These are phyloP conservation scores for Nebria brevicollis DNA, from an alignment of 2,888 invertebrate genomes.

Conservation along the genomic window DNA sequence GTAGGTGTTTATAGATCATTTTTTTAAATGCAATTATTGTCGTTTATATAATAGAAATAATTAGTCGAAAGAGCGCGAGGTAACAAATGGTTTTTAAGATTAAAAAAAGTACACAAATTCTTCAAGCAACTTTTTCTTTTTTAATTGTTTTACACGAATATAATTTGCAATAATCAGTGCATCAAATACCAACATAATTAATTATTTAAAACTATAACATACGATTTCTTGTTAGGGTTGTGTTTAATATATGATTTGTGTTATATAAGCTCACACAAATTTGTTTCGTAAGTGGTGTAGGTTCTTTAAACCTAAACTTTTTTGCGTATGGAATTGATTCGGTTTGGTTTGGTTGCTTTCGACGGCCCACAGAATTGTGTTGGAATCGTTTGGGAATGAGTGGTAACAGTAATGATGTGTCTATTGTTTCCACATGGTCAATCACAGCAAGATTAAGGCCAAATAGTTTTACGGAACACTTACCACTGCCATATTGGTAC, in stretches of 20 bases:
- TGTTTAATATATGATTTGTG: too few relatives aligned
- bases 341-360: background rate
- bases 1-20: background rate
- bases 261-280: background rate
- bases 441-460: constrained; percentile 37
- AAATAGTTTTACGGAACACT: constrained; percentile 38
- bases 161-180: too few relatives aligned
- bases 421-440: constrained; percentile 40
- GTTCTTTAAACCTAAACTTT: background rate
- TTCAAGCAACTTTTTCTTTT: too few relatives aligned
- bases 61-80: too few relatives aligned
- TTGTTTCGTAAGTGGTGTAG: background rate
- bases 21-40: background rate
- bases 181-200: too few relatives aligned
- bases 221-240: too few relatives aligned
- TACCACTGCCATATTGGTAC: constrained; percentile 10
- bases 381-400: background rate
- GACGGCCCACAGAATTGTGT: background rate
- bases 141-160: too few relatives aligned
- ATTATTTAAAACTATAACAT: too few relatives aligned
- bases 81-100: too few relatives aligned
- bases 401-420: constrained; percentile 11
- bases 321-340: background rate
- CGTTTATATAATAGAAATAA: too few relatives aligned
- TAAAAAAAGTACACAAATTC: too few relatives aligned